Evolutionary conservation across 1,140 invertebrate species (phyloP).

Genomic region (Nymphalis io): DNA sequence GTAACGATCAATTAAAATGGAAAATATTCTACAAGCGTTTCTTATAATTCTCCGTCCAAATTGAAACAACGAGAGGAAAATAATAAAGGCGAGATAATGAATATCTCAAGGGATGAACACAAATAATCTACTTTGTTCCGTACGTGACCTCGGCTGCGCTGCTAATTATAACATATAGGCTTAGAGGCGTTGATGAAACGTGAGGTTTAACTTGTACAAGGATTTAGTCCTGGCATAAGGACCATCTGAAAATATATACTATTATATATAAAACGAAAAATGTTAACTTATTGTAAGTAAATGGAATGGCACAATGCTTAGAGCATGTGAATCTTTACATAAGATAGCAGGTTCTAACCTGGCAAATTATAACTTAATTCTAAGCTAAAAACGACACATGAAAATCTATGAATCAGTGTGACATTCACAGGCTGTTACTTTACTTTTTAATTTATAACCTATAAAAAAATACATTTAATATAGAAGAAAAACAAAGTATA

Average conservation of each 20-base stretch:
- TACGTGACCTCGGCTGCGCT: constrained; percentile 32
- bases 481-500: no score
- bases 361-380: no score
- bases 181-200: constrained; percentile 25
- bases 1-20: constrained; percentile 5
- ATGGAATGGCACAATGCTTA: no score
- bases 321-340: no score
- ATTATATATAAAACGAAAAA: neutral
- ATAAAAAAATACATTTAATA: no score
- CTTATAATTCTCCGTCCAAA: constrained; percentile 4
- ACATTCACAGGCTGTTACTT: no score
- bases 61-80: constrained; percentile 25
- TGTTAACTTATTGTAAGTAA: no score
- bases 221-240: neutral
- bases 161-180: constrained; percentile 37
- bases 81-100: constrained; percentile 31
- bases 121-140: constrained; percentile 38
- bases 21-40: constrained; percentile 13
- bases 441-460: no score
- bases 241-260: neutral
- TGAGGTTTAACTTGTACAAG: constrained; percentile 15
- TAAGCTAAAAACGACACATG: no score
- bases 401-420: no score
- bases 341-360: no score
- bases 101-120: constrained; percentile 36